A percentile compares a stretch with the other conserved stretches of the same genome.
Conservation (phyloP, 2,888 invertebrate genomes). For the Onthophagus sagittarius region DNA sequence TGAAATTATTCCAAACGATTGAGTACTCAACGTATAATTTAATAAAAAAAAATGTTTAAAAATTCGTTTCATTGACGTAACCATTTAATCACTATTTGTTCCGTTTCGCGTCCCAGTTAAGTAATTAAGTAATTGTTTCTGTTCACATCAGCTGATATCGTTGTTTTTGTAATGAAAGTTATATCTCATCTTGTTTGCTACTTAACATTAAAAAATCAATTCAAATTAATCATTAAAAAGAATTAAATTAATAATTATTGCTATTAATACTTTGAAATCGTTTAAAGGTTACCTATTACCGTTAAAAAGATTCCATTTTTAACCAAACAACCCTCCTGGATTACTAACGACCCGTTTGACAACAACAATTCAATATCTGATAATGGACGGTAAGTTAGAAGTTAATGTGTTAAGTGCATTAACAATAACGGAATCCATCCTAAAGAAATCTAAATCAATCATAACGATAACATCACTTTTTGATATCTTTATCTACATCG, state of each 20-base stretch:
- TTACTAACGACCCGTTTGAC: not conserved
- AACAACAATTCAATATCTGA: not conserved
- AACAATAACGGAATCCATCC: not conserved
- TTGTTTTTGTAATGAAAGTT: not conserved
- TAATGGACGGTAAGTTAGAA: not conserved
- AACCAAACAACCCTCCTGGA: not conserved
- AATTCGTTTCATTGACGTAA: not conserved
- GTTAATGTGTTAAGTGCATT: not conserved
- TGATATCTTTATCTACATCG: too few relatives aligned
- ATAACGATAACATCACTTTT: too few relatives aligned
- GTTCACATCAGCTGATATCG: not conserved
- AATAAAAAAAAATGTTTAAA: not conserved
- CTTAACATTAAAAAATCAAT: not conserved
- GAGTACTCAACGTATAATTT: too few relatives aligned
- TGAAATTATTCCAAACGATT: not conserved
- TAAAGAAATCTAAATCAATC: not conserved
- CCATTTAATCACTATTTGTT: not conserved
- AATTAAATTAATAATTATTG: not conserved
- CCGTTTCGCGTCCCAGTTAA: not conserved
- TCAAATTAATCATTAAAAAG: not conserved
- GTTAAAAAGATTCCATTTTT: not conserved
- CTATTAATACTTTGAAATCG: too few relatives aligned
- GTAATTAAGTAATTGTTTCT: not conserved
- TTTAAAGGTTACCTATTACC: not conserved
- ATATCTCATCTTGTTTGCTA: not conserved